Conservation (phyloP, 64 coral and sea anemone species). For the Actinia equina region DNA sequence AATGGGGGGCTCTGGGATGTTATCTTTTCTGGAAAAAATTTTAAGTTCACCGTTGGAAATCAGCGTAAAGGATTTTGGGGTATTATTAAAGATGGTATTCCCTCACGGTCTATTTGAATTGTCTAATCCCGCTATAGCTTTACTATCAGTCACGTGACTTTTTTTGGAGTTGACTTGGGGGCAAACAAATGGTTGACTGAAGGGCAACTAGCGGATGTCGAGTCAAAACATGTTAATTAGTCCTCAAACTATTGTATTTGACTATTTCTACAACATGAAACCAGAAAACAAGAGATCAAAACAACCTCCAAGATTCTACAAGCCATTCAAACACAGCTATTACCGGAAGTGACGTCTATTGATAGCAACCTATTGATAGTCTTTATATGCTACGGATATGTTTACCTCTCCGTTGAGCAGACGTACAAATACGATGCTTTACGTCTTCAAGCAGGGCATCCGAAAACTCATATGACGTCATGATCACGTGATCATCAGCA, state of each 20-base stretch:
- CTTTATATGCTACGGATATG: not conserved
- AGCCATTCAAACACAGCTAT: no score
- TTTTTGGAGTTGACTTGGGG: no score
- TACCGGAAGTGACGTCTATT: not conserved
- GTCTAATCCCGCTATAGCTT: no score
- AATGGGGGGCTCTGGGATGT: not conserved
- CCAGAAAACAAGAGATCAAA: no score
- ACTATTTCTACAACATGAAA: no score
- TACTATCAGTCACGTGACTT: no score
- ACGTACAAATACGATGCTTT: slow-evolving; percentile 31
- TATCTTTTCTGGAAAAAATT: not conserved
- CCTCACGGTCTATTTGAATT: not conserved
- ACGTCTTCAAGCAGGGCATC: slow-evolving; percentile 27
- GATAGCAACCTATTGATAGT: not conserved
- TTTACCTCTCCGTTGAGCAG: slow-evolving; percentile 32
- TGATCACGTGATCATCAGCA: slow-evolving; percentile 40
- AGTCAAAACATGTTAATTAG: no score
- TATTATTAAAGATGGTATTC: not conserved
- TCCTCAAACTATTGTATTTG: no score
- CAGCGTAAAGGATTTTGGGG: not conserved
- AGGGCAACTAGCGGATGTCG: no score
- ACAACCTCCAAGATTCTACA: no score
- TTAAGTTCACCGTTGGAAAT: not conserved
- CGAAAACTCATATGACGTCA: slow-evolving; percentile 31
- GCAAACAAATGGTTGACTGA: no score